Base-by-base conservation (phyloP, 2,888 invertebrate genomes). In the Cantharis nigra region DNA sequence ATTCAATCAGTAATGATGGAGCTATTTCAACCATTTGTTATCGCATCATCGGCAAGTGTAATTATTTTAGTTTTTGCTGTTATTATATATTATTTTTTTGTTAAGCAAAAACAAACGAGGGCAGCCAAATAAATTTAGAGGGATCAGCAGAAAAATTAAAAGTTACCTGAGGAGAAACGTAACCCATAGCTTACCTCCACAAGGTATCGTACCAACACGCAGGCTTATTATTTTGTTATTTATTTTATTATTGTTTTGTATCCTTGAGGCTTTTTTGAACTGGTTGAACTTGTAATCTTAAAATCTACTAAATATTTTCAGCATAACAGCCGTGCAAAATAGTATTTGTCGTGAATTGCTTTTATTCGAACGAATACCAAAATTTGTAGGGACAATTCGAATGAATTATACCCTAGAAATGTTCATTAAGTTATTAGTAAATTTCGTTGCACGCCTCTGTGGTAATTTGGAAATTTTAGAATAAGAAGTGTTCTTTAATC, bases 401-500 rank as follows among this genome's bases (percentile, higher is more conserved):
- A 67, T 67, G 65, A 23, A 67, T 67, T 67, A 20, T 13, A 67
- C 26, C 20, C 23, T 13, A 23, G 65, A 65, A 65, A 23, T 65
- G n/a, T 65, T 67, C 65, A 67, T 67, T 67, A 67, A 67, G 65
- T 67, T 67, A 67, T 67, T 67, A 67, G 65, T 67, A 67, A 65
- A 67, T 67, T 67, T 67, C 10, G 26, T 26, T 23, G 65, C 65
- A 67, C n/a, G 20, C 65, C 77, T 79, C 71, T 79, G 69, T 30
- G 67, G 78, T 69, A 78, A 80, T 79, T 81, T 76, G 75, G 78
- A 78, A 77, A 83, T 83, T 85, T 82, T 85, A 84, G 84, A 86
- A 83, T 85, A 85, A 84, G 85, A 84, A 85, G 84, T 84, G 86
- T 86, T 86, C 87, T 87, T 87, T 87, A 87, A 87, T 87, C 87